Conservation (phyloP, 2,888 invertebrate genomes). For the Dichetophora obliterata region DNA sequence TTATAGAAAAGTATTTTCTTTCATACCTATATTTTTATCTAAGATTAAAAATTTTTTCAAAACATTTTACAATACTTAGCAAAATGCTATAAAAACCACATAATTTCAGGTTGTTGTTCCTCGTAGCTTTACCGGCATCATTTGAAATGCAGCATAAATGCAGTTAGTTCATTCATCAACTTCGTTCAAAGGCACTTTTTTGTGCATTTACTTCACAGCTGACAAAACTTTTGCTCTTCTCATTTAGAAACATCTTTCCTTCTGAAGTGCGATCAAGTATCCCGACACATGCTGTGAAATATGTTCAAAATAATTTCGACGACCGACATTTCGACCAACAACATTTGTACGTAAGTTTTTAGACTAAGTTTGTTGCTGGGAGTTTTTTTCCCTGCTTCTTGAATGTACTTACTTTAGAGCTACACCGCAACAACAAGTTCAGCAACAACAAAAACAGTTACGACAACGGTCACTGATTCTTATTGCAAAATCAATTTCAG, state of each 20-base stretch:
- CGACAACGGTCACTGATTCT: not conserved
- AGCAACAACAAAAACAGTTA: not conserved
- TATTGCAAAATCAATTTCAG: constrained; percentile 10
- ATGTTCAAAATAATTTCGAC: constrained; percentile 11
- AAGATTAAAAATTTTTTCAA: no score
- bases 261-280: not conserved
- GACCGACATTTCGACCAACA: not conserved
- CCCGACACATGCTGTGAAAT: constrained; percentile 22
- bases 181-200: no score
- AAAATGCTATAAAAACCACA: no score
- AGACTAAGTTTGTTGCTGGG: not conserved
- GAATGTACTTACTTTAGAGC: not conserved
- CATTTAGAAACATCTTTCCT: not conserved
- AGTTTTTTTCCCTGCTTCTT: not conserved
- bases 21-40: no score
- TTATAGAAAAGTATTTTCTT: no score
- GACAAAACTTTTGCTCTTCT: not conserved
- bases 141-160: no score
- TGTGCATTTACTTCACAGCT: not conserved
- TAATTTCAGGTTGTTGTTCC: no score
- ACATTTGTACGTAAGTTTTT: not conserved
- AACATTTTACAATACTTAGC: no score
- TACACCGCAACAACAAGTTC: not conserved
- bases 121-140: no score
- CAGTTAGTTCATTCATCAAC: no score